Percentiles rank a stretch among this genome's conserved stretches.
Conservation (phyloP, 2,888 invertebrate species). For the Piscicola geometra region DNA sequence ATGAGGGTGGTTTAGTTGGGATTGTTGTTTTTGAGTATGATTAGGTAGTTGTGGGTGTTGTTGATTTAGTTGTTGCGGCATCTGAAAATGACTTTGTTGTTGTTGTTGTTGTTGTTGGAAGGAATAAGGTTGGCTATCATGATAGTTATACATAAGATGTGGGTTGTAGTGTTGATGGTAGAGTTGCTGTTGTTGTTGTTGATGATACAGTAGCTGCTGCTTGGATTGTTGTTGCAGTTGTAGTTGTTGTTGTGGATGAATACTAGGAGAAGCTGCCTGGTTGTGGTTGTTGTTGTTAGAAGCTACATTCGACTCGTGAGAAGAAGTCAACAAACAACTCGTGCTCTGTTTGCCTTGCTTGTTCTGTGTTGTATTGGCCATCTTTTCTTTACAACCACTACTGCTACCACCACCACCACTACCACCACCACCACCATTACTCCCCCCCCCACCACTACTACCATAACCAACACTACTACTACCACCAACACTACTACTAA, state of each 20-base stretch:
- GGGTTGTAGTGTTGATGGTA: not conserved
- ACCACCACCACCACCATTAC: too few species aligned
- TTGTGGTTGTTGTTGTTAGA: too few species aligned
- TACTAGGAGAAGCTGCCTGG: too few species aligned
- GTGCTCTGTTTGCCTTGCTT: too few species aligned
- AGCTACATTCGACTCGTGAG: too few species aligned
- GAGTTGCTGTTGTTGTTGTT: not conserved
- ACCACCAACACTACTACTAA: too few species aligned
- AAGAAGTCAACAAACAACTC: too few species aligned
- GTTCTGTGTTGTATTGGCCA: too few species aligned
- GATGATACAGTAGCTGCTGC: not conserved
- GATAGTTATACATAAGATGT: not conserved
- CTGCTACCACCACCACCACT: too few species aligned
- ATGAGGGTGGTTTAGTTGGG: not conserved
- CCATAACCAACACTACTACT: too few species aligned
- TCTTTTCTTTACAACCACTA: too few species aligned
- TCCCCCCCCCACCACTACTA: too few species aligned
- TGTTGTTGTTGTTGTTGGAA: not conserved
- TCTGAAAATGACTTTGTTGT: not conserved
- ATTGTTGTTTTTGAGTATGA: not conserved
- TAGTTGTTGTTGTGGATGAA: not conserved
- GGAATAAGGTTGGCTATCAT: not conserved
- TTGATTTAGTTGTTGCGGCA: not conserved
- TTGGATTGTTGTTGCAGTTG: slow-evolving; percentile 16
- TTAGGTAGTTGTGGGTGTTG: not conserved